Percentiles rank a stretch among this genome's conserved stretches.
phyloP scores from a whole-genome alignment of 2,797 vertebrate species.

The Eleutherodactylus coqui region DNA sequence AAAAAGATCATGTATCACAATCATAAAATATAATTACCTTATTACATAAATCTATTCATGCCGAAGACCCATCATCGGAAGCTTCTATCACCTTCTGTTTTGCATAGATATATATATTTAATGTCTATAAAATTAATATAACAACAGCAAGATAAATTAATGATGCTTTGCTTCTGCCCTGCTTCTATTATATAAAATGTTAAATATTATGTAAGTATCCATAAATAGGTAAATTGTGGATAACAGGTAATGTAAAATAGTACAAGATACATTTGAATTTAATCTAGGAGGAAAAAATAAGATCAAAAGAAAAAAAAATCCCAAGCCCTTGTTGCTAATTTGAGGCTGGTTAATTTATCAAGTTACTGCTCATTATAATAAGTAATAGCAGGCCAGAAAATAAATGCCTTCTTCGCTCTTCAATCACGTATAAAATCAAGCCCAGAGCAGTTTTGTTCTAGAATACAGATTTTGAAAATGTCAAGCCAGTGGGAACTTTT shows the following conservation, averaged over 20 bases:
- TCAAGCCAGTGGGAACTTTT: conserved; percentile 63
- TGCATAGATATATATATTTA: conserved; percentile 41
- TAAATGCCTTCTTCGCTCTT: conserved; percentile 66
- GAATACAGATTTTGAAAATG: conserved; percentile 67
- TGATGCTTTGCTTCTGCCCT: neutral
- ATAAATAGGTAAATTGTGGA: conserved; percentile 10
- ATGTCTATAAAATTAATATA: conserved; percentile 46
- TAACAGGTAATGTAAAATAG: conserved; percentile 14
- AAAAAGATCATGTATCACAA: conserved; percentile 27
- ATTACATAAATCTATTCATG: conserved; percentile 36
- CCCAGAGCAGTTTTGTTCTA: conserved; percentile 66
- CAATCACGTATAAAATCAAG: conserved; percentile 70
- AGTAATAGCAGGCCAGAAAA: conserved; percentile 67
- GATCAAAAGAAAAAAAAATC: conserved; percentile 25
- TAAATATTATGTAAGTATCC: conserved; percentile 16
- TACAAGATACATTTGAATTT: conserved; percentile 41
- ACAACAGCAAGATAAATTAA: conserved; percentile 19
- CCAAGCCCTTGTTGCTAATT: conserved; percentile 60
- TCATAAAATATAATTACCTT: conserved; percentile 37
- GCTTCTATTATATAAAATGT: neutral
- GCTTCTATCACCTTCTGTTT: conserved; percentile 4
- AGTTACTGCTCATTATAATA: conserved; percentile 70
- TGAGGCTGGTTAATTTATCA: conserved; percentile 68
- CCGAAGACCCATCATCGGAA: conserved; percentile 2
- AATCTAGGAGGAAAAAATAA: neutral